Conservation (phyloP, 2,113 vertebrate species). For the Ptychochromis oligacanthus region DNA sequence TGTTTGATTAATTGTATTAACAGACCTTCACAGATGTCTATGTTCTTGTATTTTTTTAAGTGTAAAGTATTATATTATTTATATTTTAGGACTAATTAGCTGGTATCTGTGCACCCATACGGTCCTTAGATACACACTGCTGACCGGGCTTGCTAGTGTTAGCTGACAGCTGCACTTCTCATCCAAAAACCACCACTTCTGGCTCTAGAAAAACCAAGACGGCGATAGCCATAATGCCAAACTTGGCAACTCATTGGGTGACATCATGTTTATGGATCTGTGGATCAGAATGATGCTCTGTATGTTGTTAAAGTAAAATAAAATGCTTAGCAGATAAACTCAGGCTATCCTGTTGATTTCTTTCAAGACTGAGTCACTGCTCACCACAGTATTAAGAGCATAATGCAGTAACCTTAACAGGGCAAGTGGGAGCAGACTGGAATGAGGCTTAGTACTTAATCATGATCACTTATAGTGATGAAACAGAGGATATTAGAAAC, state of each 20-base stretch:
- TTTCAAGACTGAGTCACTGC: neutral
- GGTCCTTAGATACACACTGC: neutral
- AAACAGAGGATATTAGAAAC: neutral
- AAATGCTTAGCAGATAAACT: neutral
- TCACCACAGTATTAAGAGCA: neutral
- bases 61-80: neutral
- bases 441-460: slow-evolving; percentile 8
- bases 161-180: no score
- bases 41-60: neutral
- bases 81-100: neutral
- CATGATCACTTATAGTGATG: slow-evolving; percentile 6
- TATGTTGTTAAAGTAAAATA: neutral
- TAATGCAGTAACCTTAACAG: slow-evolving; percentile 9
- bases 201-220: neutral
- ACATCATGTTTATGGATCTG: neutral
- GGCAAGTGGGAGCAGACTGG: slow-evolving; percentile 7
- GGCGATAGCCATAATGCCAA: no score
- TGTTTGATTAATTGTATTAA: neutral
- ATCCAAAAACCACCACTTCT: neutral
- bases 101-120: neutral
- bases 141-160: no score
- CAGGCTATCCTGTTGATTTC: neutral
- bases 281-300: neutral
- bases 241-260: neutral
- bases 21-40: neutral